Conservation (phyloP, 2,113 vertebrate species). For the Bolborhynchus lineola region DNA sequence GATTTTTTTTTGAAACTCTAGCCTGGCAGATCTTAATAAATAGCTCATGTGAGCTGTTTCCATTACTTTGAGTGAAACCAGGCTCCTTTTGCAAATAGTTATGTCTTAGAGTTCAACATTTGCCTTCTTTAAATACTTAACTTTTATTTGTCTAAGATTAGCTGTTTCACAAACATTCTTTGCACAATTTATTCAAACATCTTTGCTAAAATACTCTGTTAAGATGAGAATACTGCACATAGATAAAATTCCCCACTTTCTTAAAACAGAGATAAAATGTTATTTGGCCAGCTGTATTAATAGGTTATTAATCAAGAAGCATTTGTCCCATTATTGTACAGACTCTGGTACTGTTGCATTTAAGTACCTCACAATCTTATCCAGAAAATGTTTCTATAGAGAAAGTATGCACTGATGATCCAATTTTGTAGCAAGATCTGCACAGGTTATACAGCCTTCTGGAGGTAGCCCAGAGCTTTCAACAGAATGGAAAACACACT, state of each 20-base stretch:
- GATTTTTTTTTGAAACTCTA: not conserved
- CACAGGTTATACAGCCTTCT: not conserved
- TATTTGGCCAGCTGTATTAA: not conserved
- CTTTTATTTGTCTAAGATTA: conserved; percentile 41
- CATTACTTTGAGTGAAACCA: conserved; percentile 34
- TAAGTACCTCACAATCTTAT: not conserved
- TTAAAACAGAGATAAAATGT: not conserved
- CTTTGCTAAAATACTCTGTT: not conserved
- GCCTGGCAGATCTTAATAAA: conserved; percentile 14
- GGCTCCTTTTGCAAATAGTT: conserved; percentile 29
- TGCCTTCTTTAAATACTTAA: conserved; percentile 29
- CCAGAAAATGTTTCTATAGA: not conserved
- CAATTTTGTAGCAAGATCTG: not conserved
- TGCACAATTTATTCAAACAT: not conserved
- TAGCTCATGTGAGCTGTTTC: not conserved
- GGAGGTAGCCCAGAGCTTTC: accelerated
- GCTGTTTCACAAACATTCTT: conserved; percentile 10
- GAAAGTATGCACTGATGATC: not conserved
- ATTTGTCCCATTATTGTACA: not conserved
- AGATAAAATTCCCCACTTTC: not conserved
- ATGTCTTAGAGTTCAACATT: not conserved
- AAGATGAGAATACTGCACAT: not conserved
- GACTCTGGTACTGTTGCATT: not conserved
- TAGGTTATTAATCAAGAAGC: not conserved
- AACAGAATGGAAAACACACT: not conserved